phyloP scores from a whole-genome alignment of 1,140 invertebrate genomes.

The Mya arenaria region DNA sequence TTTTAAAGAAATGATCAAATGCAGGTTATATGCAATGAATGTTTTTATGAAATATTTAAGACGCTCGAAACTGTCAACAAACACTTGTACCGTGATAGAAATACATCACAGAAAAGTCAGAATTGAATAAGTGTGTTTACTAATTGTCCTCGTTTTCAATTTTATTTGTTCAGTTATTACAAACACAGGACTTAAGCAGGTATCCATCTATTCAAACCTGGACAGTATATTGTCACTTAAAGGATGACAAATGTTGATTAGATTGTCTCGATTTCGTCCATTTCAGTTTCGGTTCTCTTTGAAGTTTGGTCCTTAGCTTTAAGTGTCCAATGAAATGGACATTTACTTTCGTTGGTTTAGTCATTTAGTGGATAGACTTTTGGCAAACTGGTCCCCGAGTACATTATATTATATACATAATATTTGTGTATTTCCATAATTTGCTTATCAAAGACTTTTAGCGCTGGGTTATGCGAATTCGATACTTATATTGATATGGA shows the following conservation, averaged over 20 bases:
- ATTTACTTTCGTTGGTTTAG: neutral
- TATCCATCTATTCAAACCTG: neutral
- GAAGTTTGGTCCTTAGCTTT: conserved; percentile 20
- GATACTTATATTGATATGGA: conserved; percentile 8
- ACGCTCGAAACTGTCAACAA: neutral
- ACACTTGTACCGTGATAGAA: neutral
- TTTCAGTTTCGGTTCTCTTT: conserved; percentile 6
- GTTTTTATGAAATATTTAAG: too few relatives aligned
- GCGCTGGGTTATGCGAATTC: neutral
- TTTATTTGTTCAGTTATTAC: neutral
- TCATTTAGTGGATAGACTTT: neutral
- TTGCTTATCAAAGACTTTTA: conserved; percentile 47
- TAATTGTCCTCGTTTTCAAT: neutral
- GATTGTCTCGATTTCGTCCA: neutral
- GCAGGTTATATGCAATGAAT: too few relatives aligned
- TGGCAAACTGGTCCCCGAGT: neutral
- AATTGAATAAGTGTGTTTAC: neutral
- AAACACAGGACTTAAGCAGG: neutral
- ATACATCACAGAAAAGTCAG: neutral
- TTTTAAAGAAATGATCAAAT: too few relatives aligned
- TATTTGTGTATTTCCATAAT: conserved; percentile 12
- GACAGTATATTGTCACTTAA: neutral
- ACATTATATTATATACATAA: conserved; percentile 12
- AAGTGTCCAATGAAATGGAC: neutral
- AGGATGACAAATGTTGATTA: neutral